Evolutionary conservation across 1,140 invertebrate species (phyloP), one percentile per base, ranked within the genome.

Genomic region (Heliconius hewitsoni): DNA sequence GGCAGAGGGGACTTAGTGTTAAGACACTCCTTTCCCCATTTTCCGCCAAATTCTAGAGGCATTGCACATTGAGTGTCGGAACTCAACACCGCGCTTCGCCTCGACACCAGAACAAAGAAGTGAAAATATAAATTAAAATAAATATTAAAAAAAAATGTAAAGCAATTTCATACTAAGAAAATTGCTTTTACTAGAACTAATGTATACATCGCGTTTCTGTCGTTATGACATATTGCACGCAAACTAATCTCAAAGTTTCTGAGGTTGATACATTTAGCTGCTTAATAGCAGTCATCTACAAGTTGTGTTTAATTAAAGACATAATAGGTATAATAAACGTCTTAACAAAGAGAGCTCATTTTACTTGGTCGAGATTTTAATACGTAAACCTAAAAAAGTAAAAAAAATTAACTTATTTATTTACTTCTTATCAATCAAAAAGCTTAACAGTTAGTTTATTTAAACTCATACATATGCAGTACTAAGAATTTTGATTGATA

Each of bases 141-240:
- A 46, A 46, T 46, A 23, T 23, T 0, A 0, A 23, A 23, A 42
- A 42, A 42, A 19, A 52, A 19, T 18, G 18, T 55, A 55, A 55
- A 55, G 16, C 19, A 18, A 55, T 55, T n/a, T 57, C n/a, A 57
- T 23, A 19, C 8, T 57, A 57, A n/a, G 55, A 23, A 23, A 57
- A 57, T 57, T n/a, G n/a, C n/a, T 57, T 57, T 23, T 23, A 23
- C 55, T 3, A 23, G 2, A 57, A 57, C 55, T n/a, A 57, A 57
- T 57, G 60, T 27, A 66, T 11, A 23, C 60, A 6, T 66, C 60
- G 23, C 23, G 60, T 66, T 66, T 27, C 27, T 66, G 23, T 30
- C 60, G 60, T 66, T 66, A 66, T 66, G 60, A 66, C 60, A 66
- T 66, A 66, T 66, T 66, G 60, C 60, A 30, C 23, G 60, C 57